A percentile compares a stretch with the other conserved stretches of the same genome.
Conservation (phyloP, 1,140 invertebrate species). For the Hypsibius dujardini region DNA sequence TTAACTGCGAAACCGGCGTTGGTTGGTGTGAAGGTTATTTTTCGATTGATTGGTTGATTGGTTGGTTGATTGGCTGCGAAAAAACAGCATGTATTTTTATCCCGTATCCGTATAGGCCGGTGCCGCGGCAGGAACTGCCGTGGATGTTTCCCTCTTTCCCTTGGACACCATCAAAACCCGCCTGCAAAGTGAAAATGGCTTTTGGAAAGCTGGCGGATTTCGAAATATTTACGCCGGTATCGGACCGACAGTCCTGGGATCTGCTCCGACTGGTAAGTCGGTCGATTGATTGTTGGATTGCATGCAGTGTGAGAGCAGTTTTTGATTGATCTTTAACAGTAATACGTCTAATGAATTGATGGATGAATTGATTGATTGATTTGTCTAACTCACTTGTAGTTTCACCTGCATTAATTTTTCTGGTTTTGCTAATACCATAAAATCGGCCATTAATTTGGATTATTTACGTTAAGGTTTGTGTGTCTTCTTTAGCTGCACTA, state of each 20-base stretch:
- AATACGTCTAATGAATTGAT: neutral
- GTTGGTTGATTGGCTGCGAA: too few species aligned
- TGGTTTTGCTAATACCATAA: too few species aligned
- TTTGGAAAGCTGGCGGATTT: slow-evolving; percentile 71
- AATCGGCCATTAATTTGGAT: too few species aligned
- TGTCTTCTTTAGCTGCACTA: slow-evolving; percentile 50
- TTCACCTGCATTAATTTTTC: too few species aligned
- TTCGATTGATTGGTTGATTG: too few species aligned
- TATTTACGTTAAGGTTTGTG: neutral
- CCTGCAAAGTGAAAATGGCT: slow-evolving; percentile 69
- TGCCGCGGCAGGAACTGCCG: slow-evolving; percentile 37
- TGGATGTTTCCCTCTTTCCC: slow-evolving; percentile 65
- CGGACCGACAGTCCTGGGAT: slow-evolving; percentile 58
- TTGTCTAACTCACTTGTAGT: too few species aligned
- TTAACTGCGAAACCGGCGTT: too few species aligned
- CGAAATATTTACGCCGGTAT: slow-evolving; percentile 69
- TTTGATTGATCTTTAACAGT: neutral
- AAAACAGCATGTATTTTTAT: neutral
- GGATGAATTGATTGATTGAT: too few species aligned
- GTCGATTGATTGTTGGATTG: slow-evolving; percentile 17
- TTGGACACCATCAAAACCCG: slow-evolving; percentile 88
- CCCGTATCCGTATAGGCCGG: slow-evolving; percentile 33
- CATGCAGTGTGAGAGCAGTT: neutral
- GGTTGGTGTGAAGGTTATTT: too few species aligned
- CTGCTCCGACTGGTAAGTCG: slow-evolving; percentile 53